Base-by-base conservation (phyloP, 1,140 invertebrate genomes). In the Phortica variegata region DNA sequence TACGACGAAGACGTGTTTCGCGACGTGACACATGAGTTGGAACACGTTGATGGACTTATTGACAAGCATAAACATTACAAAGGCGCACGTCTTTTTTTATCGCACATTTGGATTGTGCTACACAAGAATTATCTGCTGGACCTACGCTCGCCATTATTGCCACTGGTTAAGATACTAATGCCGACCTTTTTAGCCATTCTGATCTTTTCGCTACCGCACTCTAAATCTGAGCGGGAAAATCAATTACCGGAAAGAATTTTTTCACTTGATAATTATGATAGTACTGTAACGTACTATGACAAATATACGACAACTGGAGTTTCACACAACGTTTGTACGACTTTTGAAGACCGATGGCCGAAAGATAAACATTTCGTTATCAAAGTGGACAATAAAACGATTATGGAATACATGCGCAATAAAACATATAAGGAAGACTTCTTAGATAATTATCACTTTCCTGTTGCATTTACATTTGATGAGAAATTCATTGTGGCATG, bases 51-150 rank as follows among this genome's bases (percentile, higher is more conserved):
- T 10, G 29, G 46, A n/a, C 12, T 37, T 4, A n/a, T 13, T 10
- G 5, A 8, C 3, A 43, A 12, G 13, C 3, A 13, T 3, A 19
- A 37, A n/a, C 38, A 37, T 0, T 12, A 34, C 18, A 19, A n/a
- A 10, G 7, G 29, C 2, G 13, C 36, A 9, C 9, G 1, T 7
- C 8, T 10, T 8, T 1, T 29, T 3, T 10, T 48, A 1, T 9
- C 4, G 13, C 45, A 55, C 16, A 20, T 52, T n/a, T 17, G 20
- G 5, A 29, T 42, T 2, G 41, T 58, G 10, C 9, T 58, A 0
- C 42, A 29, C 3, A 55, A 48, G 12, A 34, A 45, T 6, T 52
- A 32, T 8, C 33, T 52, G 0, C 31, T 52, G 10, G 52, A 55
- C n/a, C 19, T 55, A 0, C 41, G 56, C 3, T 10, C 20, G 8